Evolutionary conservation across 2,888 invertebrate species (phyloP), one percentile per base, ranked within the genome.

Genomic region (Teinopalpus imperialis): DNA sequence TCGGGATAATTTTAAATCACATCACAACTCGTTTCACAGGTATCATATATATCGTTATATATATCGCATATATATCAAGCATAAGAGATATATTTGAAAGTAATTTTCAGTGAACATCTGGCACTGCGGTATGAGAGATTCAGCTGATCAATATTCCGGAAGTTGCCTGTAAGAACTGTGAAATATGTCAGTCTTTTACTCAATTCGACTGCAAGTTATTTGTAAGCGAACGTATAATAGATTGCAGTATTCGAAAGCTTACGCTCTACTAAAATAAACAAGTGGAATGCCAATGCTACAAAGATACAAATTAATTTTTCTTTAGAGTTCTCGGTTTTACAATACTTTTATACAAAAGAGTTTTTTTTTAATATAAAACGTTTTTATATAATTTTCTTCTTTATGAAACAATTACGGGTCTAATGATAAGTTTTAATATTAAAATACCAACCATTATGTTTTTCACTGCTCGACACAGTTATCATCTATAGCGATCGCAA

Each of bases 31-130:
- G n/a, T 16, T 16, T 16, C 16, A 16, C 2, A 16, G 2, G 16
- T 4, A 16, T 4, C 2, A 16, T 16, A 16, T 16, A 16, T 2
- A 10, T 9, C 10, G 6, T 5, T 34, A 21, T 55, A 52, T 57
- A 47, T 53, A 57, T 67, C 56, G 62, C 61, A 58, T 62, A 57
- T 65, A 66, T 71, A 68, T 72, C 72, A 69, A 75, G 64, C 71
- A 75, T 73, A 75, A 69, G 60, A 13, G 80, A 82, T 82, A 82
- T 87, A 85, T 86, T 80, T 73, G 76, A 81, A 83, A 87, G 85
- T 83, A 87, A 87, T 87, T 85, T 83, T 72, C 76, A 67, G 81
- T 59, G 80, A 81, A 83, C 87, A 88, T 77, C 87, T 88, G 87
- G 83, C 78, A 30, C 9, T 18, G 77, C 78, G 85, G 80, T 75